Base-by-base conservation (phyloP, 2,888 invertebrate species). In the Argyresthia albistria region DNA sequence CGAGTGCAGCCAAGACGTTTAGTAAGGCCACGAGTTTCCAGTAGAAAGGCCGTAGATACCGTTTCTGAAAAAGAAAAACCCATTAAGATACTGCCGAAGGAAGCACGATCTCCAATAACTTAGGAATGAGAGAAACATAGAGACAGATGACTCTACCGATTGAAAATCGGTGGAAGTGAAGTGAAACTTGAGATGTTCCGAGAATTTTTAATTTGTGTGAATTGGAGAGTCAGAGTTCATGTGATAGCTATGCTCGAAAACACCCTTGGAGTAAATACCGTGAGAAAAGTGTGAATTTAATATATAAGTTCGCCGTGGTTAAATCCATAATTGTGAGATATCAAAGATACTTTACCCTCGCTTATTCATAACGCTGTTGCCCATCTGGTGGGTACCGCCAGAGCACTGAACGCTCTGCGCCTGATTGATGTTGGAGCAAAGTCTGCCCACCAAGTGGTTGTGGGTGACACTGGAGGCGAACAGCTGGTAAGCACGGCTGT, bases 381-480 rank as follows among this genome's bases (percentile, higher is more conserved):
- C 79, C 77, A 80, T 72, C 14, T 66, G 58, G 0, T 74, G 48
- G 0, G 56, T 8, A 8, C 25, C 52, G 0, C 77, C 78, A 39
- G 46, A 53, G 56, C 78, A 81, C 11, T 59, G 63, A 11, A 56
- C 58, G n/a, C 62, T 63, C 7, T 67, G 47, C 4, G 77, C 79
- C 54, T 80, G 67, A 11, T 58, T 54, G 1, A 67, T 51, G 54
- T 68, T 69, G 0, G 54, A 4, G 59, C 82, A 83, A 1, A 43
- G 63, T 46, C 71, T 65, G 1, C 72, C 79, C 0, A 65, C 59
- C 1, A 81, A 66, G 51, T 72, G 74, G 60, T 80, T 70, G 43
- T 53, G 59, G 14, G 69, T 66, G 10, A 82, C 63, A 52, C 63
- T 71, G 8, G 82, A 65, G 0, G 81, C 78, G 55, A 78, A 77